Evolutionary conservation across 2,797 vertebrate species (phyloP), one percentile per base, ranked within the genome.

Genomic region (Phaenicophaeus curvirostris): DNA sequence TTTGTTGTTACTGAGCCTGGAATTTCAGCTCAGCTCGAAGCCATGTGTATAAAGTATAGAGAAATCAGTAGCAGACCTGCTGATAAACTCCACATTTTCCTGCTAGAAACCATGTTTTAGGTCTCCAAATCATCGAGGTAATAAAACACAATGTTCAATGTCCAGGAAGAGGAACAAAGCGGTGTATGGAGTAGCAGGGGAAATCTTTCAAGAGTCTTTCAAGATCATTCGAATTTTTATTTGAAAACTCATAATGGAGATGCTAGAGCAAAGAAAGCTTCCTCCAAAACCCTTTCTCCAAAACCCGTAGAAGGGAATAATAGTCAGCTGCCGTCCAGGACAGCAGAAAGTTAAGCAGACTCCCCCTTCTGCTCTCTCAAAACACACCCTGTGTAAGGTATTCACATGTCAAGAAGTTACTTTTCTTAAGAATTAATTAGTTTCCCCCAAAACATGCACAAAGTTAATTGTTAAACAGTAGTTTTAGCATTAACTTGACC

Each of bases 381-480:
- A 92, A 42, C 27, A 71, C 37, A 89, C 53, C 75, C 88, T 51
- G 81, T 84, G 73, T 39, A 97, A 96, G 62, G 48, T n/a, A 65
- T 93, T 96, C 94, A 85, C 79, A 83, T 17, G 67, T 94, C 81
- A 93, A 88, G 88, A 97, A 87, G 95, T 96, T 94, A 87, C 95
- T 96, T 96, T 97, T 91, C 91, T 95, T 74, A 91, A 85, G 74
- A 94, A 94, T 93, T 69, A 67, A 93, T 96, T 93, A 74, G 87
- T 92, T 90, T 89, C 54, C 83, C 83, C 62, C 44, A 31, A 87
- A 53, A 80, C 63, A 78, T 41, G 94, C 50, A 67, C 33, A 28
- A 87, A 93, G 31, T 96, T 96, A 98, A 98, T 97, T 97, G 97
- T 97, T 97, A 98, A 97, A 95, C 96, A 93, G 96, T 91, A 97